Conservation (phyloP, 2,888 invertebrate species). For the Cataglyphis rosenhaueri region DNA sequence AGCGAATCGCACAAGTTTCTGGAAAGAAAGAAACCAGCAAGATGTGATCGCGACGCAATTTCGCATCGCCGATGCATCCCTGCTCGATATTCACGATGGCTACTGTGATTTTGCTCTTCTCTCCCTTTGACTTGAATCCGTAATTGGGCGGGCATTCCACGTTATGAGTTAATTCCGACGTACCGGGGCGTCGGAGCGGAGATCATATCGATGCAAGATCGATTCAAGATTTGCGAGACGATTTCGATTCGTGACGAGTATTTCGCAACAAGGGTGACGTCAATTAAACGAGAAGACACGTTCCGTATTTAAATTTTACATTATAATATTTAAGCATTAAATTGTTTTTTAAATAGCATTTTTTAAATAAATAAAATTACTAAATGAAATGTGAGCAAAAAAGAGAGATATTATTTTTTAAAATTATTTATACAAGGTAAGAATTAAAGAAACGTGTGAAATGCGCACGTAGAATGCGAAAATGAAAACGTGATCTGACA, state of each 20-base stretch:
- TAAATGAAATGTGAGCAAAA: not conserved
- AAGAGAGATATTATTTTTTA: not conserved
- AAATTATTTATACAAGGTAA: not conserved
- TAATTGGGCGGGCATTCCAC: constrained; percentile 84
- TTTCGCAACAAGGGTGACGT: constrained; percentile 29
- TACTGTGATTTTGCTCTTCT: constrained; percentile 50
- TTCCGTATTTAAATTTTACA: not conserved
- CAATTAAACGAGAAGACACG: constrained; percentile 28
- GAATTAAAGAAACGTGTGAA: not conserved
- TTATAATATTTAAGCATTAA: not conserved
- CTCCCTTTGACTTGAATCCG: constrained; percentile 63
- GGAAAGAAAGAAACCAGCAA: constrained; percentile 22
- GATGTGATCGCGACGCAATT: constrained; percentile 42
- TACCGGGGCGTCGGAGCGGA: constrained; percentile 46
- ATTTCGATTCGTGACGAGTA: not conserved
- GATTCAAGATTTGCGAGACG: constrained; percentile 24
- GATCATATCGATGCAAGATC: constrained; percentile 59
- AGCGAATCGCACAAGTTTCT: constrained; percentile 38
- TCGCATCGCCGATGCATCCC: constrained; percentile 54
- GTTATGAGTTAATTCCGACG: constrained; percentile 83
- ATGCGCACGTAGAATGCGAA: constrained; percentile 44
- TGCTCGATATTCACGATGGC: constrained; percentile 63
- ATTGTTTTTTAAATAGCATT: not conserved
- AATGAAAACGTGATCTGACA: constrained; percentile 47
- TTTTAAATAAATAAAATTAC: not conserved